Conservation (phyloP, 2,113 vertebrate species). For the Coryphaenoides rupestris region DNA sequence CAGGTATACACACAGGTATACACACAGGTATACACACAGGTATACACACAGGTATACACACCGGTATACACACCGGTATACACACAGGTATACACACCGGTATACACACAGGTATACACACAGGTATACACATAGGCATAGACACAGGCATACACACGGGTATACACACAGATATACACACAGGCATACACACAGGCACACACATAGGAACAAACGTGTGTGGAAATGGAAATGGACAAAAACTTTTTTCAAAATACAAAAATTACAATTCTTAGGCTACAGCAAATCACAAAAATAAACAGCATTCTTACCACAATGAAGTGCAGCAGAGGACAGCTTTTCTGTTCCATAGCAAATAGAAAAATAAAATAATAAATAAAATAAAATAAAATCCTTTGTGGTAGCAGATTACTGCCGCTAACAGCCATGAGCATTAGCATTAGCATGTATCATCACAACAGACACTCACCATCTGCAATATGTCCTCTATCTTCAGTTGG, state of each 20-base stretch:
- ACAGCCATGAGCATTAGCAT: not conserved
- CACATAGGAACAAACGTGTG: too few relatives aligned
- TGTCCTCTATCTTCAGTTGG: slow-evolving; percentile 88
- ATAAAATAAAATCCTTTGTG: not conserved
- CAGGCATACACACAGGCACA: too few relatives aligned
- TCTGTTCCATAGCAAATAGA: slow-evolving; percentile 52
- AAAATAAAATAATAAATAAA: slow-evolving; percentile 3
- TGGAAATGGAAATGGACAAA: too few relatives aligned
- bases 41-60: not conserved
- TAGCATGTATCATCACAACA: too few relatives aligned
- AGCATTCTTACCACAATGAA: slow-evolving; percentile 67
- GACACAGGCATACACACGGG: too few relatives aligned
- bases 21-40: not conserved
- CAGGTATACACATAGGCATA: too few relatives aligned
- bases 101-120: too few relatives aligned
- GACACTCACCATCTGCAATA: slow-evolving; percentile 85
- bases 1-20: slow-evolving; percentile 2
- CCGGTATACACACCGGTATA: too few relatives aligned
- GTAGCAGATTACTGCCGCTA: not conserved
- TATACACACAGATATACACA: too few relatives aligned
- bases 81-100: too few relatives aligned
- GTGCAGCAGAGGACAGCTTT: slow-evolving; percentile 64
- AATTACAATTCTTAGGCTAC: not conserved
- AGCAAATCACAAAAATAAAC: not conserved
- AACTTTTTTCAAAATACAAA: not conserved